These are phyloP conservation scores for Heterohyrax brucei DNA, from an alignment of 2,797 vertebrate genomes.

Conservation along the genomic window DNA sequence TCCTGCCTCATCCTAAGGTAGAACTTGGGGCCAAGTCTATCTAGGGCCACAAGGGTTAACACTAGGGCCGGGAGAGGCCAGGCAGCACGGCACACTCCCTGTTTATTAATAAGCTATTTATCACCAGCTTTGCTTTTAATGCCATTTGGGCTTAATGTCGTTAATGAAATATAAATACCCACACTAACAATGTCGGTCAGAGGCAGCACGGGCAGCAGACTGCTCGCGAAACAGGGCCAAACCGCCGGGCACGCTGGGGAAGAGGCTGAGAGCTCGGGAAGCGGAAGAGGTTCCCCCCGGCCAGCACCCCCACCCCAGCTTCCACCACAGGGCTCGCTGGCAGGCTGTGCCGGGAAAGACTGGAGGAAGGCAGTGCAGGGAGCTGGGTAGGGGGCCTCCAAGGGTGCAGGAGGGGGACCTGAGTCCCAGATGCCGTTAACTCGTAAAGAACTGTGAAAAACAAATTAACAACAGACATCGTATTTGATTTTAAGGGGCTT, in stretches of 20 bases:
- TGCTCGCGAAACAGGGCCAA: conserved; percentile 90
- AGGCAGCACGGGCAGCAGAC: conserved; percentile 92
- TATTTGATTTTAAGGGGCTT: neutral
- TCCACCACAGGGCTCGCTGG: neutral
- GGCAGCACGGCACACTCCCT: conserved; percentile 82
- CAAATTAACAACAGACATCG: neutral
- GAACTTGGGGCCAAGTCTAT: conserved; percentile 72
- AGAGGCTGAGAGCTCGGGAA: conserved; percentile 86
- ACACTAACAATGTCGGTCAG: conserved; percentile 94
- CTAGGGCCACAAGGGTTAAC: conserved; percentile 88
- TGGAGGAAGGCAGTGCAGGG: conserved; percentile 32
- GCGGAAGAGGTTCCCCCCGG: conserved; percentile 80
- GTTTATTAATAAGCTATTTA: conserved; percentile 95
- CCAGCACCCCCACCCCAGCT: conserved; percentile 63
- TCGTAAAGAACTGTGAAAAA: conserved; percentile 23
- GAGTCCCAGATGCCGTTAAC: conserved; percentile 26
- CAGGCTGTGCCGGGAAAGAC: conserved; percentile 73
- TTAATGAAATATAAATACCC: conserved; percentile 95
- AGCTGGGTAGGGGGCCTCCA: neutral
- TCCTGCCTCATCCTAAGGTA: neutral
- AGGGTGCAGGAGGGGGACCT: neutral
- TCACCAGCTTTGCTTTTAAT: conserved; percentile 94
- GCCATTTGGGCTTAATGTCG: conserved; percentile 93
- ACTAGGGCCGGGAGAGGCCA: conserved; percentile 81
- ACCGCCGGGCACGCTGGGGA: conserved; percentile 73